Evolutionary conservation across 2,888 invertebrate species (phyloP), one percentile per base, ranked within the genome.

Genomic region (Catotricha subobsoleta): DNA sequence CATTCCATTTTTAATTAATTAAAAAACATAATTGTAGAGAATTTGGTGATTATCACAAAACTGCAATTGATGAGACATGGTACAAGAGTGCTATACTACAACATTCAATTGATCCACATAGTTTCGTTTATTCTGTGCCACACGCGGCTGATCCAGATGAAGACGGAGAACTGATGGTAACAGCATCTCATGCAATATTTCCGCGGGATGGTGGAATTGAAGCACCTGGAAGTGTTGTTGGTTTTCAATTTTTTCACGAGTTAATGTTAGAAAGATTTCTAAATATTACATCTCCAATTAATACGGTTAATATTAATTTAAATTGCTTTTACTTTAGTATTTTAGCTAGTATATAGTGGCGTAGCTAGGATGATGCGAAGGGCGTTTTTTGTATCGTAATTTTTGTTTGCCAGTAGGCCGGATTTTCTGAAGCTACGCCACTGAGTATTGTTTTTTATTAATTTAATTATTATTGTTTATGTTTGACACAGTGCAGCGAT

Each of bases 31-130:
- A 19, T 38, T 39, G 13, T 10, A 38, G 74, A 15, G 75, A 77
- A 47, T 87, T 87, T 53, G 84, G 84, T 9, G 81, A 84, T 51
- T 59, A 69, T 36, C 76, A 86, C 54, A 71, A 68, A 2, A 36
- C 72, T 40, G 80, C 88, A 0, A 81, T 87, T 19, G 87, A 91
- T 56, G 88, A 90, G 58, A 76, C 81, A 1, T 91, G 88, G 87
- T 91, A 91, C 57, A 81, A 82, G 57, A 79, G 83, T 46, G 88
- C 91, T 1, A 83, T 91, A 4, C 68, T 90, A 33, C 86, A 87
- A 52, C 80, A 87, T 55, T 72, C 76, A 53, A 70, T 78, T 33
- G 80, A 83, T 51, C 68, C 74, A 7, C 76, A 81, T 28, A 77
- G 82, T 1, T 74, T 83, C 51, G 83, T 86, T 0, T 78, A 80